phyloP scores from a whole-genome alignment of 2,888 invertebrate species.

The Idaea straminata region DNA sequence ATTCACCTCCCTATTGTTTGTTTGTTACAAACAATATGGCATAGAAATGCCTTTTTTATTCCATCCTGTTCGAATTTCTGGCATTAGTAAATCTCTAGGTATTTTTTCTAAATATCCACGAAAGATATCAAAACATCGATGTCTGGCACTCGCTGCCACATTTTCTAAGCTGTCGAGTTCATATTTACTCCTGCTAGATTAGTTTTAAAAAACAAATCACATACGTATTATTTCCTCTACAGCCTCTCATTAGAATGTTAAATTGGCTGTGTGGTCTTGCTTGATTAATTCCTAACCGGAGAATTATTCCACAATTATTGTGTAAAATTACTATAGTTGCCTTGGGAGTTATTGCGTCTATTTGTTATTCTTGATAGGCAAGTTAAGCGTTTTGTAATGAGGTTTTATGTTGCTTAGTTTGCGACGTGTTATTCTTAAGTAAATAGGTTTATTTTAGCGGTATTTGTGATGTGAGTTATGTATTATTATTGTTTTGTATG shows the following conservation, averaged over 20 bases:
- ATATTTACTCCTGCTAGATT: background rate
- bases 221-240: background rate
- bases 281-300: background rate
- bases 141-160: background rate
- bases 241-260: background rate
- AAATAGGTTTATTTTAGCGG: background rate
- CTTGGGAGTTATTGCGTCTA: background rate
- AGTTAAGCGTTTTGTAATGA: background rate
- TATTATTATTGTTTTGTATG: too few relatives aligned
- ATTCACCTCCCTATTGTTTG: too few relatives aligned
- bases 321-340: background rate
- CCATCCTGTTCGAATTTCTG: too few relatives aligned
- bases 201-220: background rate
- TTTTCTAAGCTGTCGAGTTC: background rate
- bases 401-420: background rate
- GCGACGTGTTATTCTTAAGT: background rate
- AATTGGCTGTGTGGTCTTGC: background rate
- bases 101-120: too few relatives aligned
- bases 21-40: too few relatives aligned
- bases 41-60: too few relatives aligned
- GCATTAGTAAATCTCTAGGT: too few relatives aligned
- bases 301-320: conserved; percentile 1
- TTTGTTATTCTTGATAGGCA: background rate
- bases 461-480: too few relatives aligned
- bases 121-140: too few relatives aligned